Evolutionary conservation across 2,113 vertebrate genomes (phyloP), one percentile per base, ranked within the genome.

Genomic region (Muscicapa adusta): DNA sequence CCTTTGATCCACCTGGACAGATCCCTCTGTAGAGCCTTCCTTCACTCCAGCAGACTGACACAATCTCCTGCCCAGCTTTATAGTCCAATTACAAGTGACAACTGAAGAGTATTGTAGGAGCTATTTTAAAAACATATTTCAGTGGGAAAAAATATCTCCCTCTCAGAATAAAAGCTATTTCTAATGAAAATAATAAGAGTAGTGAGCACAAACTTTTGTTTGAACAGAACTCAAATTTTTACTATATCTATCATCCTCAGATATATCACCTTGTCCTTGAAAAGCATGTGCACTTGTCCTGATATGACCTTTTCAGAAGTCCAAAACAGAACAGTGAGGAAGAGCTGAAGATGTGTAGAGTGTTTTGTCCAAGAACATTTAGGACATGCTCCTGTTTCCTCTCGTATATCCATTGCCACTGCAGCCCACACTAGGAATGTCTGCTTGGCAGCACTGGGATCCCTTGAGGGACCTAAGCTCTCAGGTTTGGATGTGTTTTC

Each of bases 351-450:
- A 43, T 1, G 0, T 45, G n/a, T 28, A 5, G 7, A 74, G 11
- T 8, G 12, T n/a, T 47, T 81, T 67, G 14, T 22, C 0, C 0
- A 45, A 80, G 47, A 66, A 38, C 10, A 8, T 40, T 47, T 23
- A 54, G 23, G n/a, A 19, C 8, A 18, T 66, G 23, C 2, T 77
- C 18, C 15, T 77, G 7, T 54, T 92, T 62, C 10, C 13, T 68
- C 23, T 6, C 7, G 8, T 7, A 31, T 8, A n/a, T 40, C 22
- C n/a, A 12, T 25, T 48, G 34, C 11, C 20, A 26, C 34, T n/a
- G 61, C 8, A 58, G 18, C 12, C 24, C 36, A 40, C 6, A 33
- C 5, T 8, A 45, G n/a, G 11, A 54, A 18, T 20, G 18, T 33
- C 38, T 72, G 10, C 33, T 78, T 51, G 24, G 36, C 20, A 79